These are phyloP conservation scores for Penaeus indicus DNA, from an alignment of 1,140 invertebrate genomes.

Conservation along the genomic window DNA sequence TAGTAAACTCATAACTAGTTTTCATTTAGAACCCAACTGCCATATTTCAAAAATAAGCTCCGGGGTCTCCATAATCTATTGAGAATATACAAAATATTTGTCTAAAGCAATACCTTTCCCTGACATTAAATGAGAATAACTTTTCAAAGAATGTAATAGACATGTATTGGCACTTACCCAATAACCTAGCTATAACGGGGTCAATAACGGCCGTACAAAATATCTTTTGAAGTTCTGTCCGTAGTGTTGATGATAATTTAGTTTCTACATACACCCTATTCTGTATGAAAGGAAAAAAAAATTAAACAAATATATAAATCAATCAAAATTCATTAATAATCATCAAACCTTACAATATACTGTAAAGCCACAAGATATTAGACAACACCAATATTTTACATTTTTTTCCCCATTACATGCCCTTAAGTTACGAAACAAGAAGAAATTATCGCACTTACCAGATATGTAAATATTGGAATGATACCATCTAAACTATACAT, in stretches of 20 bases:
- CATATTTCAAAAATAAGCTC: too few species aligned
- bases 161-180: conserved; percentile 31
- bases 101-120: too few species aligned
- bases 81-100: too few species aligned
- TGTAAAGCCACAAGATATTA: too few species aligned
- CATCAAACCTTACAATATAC: not conserved
- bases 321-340: not conserved
- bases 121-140: too few species aligned
- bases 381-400: too few species aligned
- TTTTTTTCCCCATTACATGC: not conserved
- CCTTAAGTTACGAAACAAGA: too few species aligned
- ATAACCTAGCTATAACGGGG: conserved; percentile 45
- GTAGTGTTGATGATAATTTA: conserved; percentile 48
- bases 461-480: conserved; percentile 59
- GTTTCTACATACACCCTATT: conserved; percentile 52
- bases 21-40: too few species aligned
- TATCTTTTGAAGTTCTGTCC: conserved; percentile 55
- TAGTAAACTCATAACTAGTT: too few species aligned
- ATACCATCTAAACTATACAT: conserved; percentile 58
- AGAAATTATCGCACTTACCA: conserved; percentile 26
- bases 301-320: not conserved
- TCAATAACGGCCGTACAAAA: conserved; percentile 54
- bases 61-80: too few species aligned
- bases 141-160: too few species aligned
- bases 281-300: conserved; percentile 27